Evolutionary conservation across 2,797 vertebrate genomes (phyloP).

Genomic region (Hoplostethus atlanticus): DNA sequence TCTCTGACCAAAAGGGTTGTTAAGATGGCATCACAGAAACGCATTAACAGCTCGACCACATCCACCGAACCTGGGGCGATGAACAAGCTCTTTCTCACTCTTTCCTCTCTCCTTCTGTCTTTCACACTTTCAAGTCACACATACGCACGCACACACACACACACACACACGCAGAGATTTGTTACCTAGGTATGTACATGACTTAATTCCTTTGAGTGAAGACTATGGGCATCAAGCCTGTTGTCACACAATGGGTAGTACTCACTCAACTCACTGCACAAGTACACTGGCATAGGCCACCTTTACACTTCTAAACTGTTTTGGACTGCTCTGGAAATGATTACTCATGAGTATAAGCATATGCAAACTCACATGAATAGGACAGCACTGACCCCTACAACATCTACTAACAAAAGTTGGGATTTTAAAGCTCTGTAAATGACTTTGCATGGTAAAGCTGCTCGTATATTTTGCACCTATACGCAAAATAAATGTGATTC

Average conservation of each 20-base stretch:
- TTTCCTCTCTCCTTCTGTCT: slow-evolving; percentile 28
- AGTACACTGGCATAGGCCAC: slow-evolving; percentile 54
- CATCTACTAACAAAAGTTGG: slow-evolving; percentile 56
- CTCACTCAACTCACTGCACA: slow-evolving; percentile 35
- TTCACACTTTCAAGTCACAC: slow-evolving; percentile 63
- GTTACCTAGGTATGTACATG: slow-evolving; percentile 74
- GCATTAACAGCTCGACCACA: slow-evolving; percentile 72
- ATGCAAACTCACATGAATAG: slow-evolving; percentile 67
- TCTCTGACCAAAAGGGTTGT: slow-evolving; percentile 60
- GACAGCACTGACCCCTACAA: slow-evolving; percentile 58
- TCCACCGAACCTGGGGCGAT: slow-evolving; percentile 49
- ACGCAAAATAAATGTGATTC: slow-evolving; percentile 29
- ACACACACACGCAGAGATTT: slow-evolving; percentile 49
- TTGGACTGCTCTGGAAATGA: slow-evolving; percentile 66
- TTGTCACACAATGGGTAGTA: slow-evolving; percentile 59
- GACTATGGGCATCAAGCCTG: slow-evolving; percentile 54
- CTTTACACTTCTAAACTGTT: slow-evolving; percentile 69
- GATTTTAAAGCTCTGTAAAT: slow-evolving; percentile 51
- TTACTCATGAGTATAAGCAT: slow-evolving; percentile 64
- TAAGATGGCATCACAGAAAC: slow-evolving; percentile 76
- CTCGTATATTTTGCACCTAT: slow-evolving; percentile 52
- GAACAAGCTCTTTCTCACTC: slow-evolving; percentile 64
- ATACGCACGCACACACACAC: slow-evolving; percentile 17
- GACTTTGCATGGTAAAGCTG: slow-evolving; percentile 49
- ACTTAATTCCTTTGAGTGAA: slow-evolving; percentile 57